Evolutionary conservation across 92 coral and sea anemone species (phyloP), one percentile per base, ranked within the genome.

Genomic region (Palythoa caribaeorum): DNA sequence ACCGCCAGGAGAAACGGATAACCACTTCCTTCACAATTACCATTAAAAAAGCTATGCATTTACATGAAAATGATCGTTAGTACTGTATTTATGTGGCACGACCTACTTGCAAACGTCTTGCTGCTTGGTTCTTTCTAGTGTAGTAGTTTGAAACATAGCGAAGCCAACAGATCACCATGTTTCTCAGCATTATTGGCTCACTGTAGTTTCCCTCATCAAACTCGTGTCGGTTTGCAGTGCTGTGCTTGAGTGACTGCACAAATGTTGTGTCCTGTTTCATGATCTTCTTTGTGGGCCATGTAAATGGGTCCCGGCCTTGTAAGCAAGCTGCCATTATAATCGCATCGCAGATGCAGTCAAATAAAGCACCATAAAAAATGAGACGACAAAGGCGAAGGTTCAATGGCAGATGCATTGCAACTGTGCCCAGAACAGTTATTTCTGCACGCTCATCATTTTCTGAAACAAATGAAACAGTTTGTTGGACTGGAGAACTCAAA

Each of bases 301-400:
- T 80, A 55, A 80, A 62, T 3, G 85, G 89, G n/a, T 75, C 79
- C 72, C 53, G 70, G 9, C 38, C 73, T 44, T 80, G 87, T 16
- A 88, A 79, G 4, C 88, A 40, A 1, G 91, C 91, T 8, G 91
- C 91, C 81, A 88, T 88, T 16, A 88, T 88, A 12, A 88, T 88
- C 6, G 88, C 91, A 75, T 88, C 91, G n/a, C 91, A 88, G 20
- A 87, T 79, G 38, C 91, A 88, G 69, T 76, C 52, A 68, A 88
- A 80, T 11, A 88, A 39, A 10, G 85, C 83, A 28, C 91, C 91
- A 71, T 75, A 86, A 38, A 86, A 16, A 37, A 86, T 71, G 48
- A 86, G 83, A 19, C 89, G 70, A 39, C 91, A 88, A 5, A 55
- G 89, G 6, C 76, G 91, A 16, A 88, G 89, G 74, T 88, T 73